Evolutionary conservation across 2,797 vertebrate species (phyloP).

Genomic region (Silurus lanzhouensis): DNA sequence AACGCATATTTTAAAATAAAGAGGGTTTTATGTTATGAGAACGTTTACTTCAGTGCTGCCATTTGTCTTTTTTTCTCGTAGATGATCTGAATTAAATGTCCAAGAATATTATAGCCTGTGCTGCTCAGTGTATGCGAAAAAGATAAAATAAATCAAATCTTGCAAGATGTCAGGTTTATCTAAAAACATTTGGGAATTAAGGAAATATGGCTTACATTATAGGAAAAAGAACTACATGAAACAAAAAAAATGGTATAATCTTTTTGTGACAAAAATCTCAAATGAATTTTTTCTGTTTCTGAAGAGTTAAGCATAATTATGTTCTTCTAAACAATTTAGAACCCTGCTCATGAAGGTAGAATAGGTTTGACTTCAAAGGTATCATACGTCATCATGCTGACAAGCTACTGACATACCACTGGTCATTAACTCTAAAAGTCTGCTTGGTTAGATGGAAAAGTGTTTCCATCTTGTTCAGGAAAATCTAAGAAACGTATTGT

Average conservation of each 20-base stretch:
- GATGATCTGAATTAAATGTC: background rate
- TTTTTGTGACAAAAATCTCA: background rate
- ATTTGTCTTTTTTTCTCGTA: background rate
- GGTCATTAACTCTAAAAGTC: constrained; percentile 1
- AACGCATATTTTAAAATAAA: background rate
- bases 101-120: background rate
- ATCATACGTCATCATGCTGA: background rate
- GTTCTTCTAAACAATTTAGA: background rate
- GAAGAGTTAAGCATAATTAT: background rate
- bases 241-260: background rate
- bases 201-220: background rate
- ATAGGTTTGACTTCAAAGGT: background rate
- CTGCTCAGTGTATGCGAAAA: background rate
- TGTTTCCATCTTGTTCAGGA: background rate
- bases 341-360: background rate
- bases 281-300: background rate
- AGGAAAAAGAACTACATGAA: background rate
- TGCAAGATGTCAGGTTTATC: background rate
- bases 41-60: background rate
- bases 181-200: background rate
- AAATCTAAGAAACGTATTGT: background rate
- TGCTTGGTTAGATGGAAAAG: background rate
- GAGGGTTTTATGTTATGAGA: background rate
- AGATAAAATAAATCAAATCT: background rate
- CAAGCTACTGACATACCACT: constrained; percentile 15